Evolutionary conservation across 2,797 vertebrate species (phyloP).

Genomic region (Coregonus suidteri): DNA sequence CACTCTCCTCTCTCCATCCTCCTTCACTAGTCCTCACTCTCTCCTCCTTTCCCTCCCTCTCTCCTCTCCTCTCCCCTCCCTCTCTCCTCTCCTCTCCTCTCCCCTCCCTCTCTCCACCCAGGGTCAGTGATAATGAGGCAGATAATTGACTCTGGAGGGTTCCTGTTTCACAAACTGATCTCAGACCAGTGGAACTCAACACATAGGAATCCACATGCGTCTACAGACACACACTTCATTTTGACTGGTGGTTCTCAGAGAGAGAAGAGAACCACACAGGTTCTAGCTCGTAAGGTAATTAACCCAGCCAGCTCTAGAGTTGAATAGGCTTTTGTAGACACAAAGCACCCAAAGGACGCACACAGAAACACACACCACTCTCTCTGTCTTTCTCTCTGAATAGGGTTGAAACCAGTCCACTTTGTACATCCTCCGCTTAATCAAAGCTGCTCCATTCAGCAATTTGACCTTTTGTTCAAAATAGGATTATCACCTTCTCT

Average conservation of each 20-base stretch:
- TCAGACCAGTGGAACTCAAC: slow-evolving; percentile 19
- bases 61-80: not conserved
- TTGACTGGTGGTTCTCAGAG: not conserved
- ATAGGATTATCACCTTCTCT: slow-evolving; percentile 99
- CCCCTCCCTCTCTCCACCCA: not conserved
- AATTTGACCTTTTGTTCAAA: slow-evolving; percentile 99
- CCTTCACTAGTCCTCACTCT: no score
- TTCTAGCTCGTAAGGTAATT: slow-evolving; percentile 91
- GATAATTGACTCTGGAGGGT: slow-evolving; percentile 7
- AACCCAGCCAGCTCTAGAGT: slow-evolving; percentile 69
- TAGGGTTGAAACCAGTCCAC: slow-evolving; percentile 85
- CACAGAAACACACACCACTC: not conserved
- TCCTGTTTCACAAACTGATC: not conserved
- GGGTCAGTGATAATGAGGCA: not conserved
- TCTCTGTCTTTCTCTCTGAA: slow-evolving; percentile 42
- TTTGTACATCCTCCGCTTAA: slow-evolving; percentile 99
- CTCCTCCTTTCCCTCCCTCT: no score
- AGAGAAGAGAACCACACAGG: slow-evolving; percentile 58
- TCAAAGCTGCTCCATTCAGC: slow-evolving; percentile 99
- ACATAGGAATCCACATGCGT: slow-evolving; percentile 50
- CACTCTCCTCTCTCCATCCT: no score
- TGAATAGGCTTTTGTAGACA: slow-evolving; percentile 47
- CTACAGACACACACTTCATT: not conserved
- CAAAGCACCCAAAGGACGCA: slow-evolving; percentile 7
- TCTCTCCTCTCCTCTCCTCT: not conserved